Evolutionary conservation across 1,140 invertebrate genomes (phyloP), one percentile per base, ranked within the genome.

Genomic region (Propsilocerus akamusi): DNA sequence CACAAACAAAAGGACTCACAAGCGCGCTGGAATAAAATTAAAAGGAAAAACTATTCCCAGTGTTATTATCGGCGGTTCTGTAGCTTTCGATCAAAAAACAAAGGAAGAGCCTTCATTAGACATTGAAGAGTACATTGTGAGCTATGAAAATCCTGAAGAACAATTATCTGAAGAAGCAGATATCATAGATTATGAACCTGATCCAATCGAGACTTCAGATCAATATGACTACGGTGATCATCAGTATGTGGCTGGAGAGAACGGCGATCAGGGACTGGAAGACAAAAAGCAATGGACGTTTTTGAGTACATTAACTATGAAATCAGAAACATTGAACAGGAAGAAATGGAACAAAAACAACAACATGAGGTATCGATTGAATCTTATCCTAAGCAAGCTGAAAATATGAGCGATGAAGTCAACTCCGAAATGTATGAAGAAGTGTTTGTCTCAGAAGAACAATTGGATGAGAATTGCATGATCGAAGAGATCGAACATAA

Each of bases 401-500:
- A 34, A 17, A 17, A n/a, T 17, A 37, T 17, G 11, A 17, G 7
- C 2, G 20, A 14, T 37, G 34, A 37, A 37, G 12, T 17, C 6
- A 17, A 6, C 1, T 20, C 17, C 5, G 34, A 41, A 41, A 4
- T 5, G 2, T 1, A 37, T 41, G 34, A 20, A 41, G 34, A 41
- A 41, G 3, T 20, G 14, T 7, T 41, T 41, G 34, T 30, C n/a
- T n/a, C n/a, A n/a, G 28, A 30, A n/a, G 28, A 41, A 41, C 22
- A 17, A 6, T 5, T 41, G 17, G 34, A 41, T 20, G 34, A 41
- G 20, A 30, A 37, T 37, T 37, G 32, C 14, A 6, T 6, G n/a
- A 26, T 25, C 12, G 1, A 14, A 61, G 63, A 63, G 41, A 53
- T 52, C 25, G 61, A 63, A 46, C 55, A 56, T 24, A 49, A 34